These are phyloP conservation scores for Sula dactylatra DNA, from an alignment of 2,113 vertebrate species.

Conservation along the genomic window DNA sequence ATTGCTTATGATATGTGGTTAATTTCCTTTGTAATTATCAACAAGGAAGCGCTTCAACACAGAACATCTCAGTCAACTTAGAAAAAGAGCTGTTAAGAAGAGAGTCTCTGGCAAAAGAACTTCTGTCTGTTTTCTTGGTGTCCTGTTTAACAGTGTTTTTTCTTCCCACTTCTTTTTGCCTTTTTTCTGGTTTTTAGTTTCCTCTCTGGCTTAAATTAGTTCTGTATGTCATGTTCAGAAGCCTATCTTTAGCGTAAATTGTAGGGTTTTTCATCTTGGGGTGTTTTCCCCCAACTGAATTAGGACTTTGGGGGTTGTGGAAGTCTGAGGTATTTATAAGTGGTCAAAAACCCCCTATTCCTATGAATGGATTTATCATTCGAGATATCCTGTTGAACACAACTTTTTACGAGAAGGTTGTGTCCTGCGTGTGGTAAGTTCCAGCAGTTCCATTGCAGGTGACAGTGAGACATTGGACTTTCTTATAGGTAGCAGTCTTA, in stretches of 20 bases:
- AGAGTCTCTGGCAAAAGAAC: neutral
- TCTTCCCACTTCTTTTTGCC: neutral
- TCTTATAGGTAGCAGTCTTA: neutral
- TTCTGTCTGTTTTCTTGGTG: neutral
- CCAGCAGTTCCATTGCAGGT: neutral
- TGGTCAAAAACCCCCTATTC: neutral
- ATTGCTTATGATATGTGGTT: fast-evolving
- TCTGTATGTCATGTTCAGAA: neutral
- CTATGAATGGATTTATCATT: neutral
- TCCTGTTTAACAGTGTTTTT: neutral
- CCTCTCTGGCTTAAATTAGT: neutral
- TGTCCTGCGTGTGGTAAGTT: too few relatives aligned
- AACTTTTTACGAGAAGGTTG: neutral
- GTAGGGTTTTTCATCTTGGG: neutral
- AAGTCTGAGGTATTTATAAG: neutral
- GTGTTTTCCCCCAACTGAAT: neutral
- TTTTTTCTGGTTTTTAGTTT: neutral
- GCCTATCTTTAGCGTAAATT: neutral
- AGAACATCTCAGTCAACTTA: neutral
- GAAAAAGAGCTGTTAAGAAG: neutral
- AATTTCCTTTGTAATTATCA: neutral
- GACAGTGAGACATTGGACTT: neutral
- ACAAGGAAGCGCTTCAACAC: neutral
- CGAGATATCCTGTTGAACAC: neutral
- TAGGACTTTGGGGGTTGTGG: neutral